Evolutionary conservation across 2,888 invertebrate species (phyloP).

Genomic region (Allolobophora icterica): DNA sequence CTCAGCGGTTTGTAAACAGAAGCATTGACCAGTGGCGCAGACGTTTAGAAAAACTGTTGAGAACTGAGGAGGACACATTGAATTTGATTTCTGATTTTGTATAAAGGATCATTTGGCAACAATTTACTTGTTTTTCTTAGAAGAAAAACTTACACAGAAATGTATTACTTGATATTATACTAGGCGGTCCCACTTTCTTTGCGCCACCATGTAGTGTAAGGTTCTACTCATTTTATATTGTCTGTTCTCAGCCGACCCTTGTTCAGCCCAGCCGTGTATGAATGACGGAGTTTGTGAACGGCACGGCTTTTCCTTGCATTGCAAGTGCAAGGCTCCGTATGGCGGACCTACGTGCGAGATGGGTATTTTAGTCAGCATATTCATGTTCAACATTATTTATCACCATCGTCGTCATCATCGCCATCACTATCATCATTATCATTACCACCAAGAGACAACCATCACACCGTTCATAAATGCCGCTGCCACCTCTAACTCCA

Average conservation of each 20-base stretch:
- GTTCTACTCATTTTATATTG: background rate
- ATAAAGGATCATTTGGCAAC: too few relatives aligned
- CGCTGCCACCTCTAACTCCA: background rate
- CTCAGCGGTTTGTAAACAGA: too few relatives aligned
- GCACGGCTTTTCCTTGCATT: background rate
- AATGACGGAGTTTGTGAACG: background rate
- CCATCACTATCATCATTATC: background rate
- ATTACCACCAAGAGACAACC: background rate
- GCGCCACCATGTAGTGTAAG: too few relatives aligned
- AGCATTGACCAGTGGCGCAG: too few relatives aligned
- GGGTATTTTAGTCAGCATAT: background rate
- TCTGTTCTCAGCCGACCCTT: background rate
- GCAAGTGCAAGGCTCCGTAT: background rate
- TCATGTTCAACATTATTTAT: background rate
- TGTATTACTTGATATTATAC: too few relatives aligned
- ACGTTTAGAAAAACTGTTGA: too few relatives aligned
- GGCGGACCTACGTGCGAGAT: background rate
- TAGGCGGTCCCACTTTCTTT: too few relatives aligned
- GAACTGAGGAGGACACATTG: too few relatives aligned
- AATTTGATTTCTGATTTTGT: too few relatives aligned
- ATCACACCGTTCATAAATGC: background rate
- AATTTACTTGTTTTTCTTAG: too few relatives aligned
- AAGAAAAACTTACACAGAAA: too few relatives aligned
- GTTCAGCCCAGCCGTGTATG: background rate
- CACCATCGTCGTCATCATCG: background rate